These are phyloP conservation scores for Oxycera nigricornis DNA, from an alignment of 2,888 invertebrate species.

Conservation along the genomic window DNA sequence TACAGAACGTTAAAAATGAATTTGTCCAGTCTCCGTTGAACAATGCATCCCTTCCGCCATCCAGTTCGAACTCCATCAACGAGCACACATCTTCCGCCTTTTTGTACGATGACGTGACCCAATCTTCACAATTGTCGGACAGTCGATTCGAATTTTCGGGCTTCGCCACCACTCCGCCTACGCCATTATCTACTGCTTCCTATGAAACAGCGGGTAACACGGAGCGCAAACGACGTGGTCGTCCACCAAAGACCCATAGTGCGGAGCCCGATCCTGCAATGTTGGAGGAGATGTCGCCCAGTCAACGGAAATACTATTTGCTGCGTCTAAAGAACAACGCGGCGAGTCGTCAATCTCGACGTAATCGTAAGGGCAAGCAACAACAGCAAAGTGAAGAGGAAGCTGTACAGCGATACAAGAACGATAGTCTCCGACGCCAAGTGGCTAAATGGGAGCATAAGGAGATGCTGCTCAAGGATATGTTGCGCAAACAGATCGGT, in stretches of 20 bases:
- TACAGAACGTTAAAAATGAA: background rate
- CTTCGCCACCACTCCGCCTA: background rate
- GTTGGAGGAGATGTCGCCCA: constrained; percentile 55
- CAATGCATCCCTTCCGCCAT: background rate
- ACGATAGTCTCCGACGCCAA: background rate
- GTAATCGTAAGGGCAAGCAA: constrained; percentile 72
- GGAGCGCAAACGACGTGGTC: constrained; percentile 60
- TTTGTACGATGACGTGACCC: constrained; percentile 3
- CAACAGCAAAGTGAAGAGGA: constrained; percentile 60
- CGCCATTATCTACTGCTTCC: constrained; percentile 2
- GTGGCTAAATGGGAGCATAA: background rate
- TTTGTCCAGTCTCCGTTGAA: background rate
- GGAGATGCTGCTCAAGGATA: background rate
- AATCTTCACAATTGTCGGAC: constrained; percentile 4
- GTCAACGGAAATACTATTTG: constrained; percentile 69
- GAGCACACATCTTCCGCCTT: background rate
- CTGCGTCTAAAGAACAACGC: constrained; percentile 80
- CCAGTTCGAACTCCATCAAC: background rate
- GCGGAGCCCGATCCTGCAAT: constrained; percentile 45
- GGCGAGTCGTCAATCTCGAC: constrained; percentile 76
- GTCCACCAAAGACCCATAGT: constrained; percentile 64
- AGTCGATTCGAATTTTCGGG: constrained; percentile 4
- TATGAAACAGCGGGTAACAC: background rate
- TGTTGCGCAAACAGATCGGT: background rate
- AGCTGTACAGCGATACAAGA: background rate